Evolutionary conservation across 2,888 invertebrate genomes (phyloP).

Genomic region (Heterodera filipjevi): DNA sequence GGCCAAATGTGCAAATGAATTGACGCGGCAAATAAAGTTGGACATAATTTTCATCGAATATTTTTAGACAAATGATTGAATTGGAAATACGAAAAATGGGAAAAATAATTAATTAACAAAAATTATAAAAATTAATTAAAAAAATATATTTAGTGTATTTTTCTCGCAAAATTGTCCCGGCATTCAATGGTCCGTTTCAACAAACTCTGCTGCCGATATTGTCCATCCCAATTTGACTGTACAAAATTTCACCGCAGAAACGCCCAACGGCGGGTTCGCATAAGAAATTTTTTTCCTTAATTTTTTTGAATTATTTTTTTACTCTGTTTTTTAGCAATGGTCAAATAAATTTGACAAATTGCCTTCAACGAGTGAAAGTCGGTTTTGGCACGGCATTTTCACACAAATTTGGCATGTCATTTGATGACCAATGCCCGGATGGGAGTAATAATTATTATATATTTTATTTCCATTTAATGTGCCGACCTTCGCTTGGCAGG

Average conservation of each 20-base stretch:
- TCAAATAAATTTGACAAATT: neutral
- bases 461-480: neutral
- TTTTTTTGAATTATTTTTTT: neutral
- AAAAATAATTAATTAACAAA: neutral
- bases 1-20: neutral
- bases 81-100: too few species aligned
- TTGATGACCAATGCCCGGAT: neutral
- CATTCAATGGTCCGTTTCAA: neutral
- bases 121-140: neutral
- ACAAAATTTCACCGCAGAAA: neutral
- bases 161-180: neutral
- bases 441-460: neutral
- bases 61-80: too few species aligned
- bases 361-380: neutral
- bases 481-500: neutral
- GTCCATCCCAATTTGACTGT: neutral
- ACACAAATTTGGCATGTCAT: neutral
- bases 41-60: too few species aligned
- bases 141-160: neutral
- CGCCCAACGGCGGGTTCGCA: neutral
- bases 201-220: neutral
- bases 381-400: neutral
- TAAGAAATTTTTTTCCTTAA: neutral
- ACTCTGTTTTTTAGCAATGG: neutral
- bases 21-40: neutral